Percentiles rank a stretch among this genome's conserved stretches.
Evolutionary conservation across 2,888 invertebrate genomes (phyloP).

Genomic region (Metalampra italica): DNA sequence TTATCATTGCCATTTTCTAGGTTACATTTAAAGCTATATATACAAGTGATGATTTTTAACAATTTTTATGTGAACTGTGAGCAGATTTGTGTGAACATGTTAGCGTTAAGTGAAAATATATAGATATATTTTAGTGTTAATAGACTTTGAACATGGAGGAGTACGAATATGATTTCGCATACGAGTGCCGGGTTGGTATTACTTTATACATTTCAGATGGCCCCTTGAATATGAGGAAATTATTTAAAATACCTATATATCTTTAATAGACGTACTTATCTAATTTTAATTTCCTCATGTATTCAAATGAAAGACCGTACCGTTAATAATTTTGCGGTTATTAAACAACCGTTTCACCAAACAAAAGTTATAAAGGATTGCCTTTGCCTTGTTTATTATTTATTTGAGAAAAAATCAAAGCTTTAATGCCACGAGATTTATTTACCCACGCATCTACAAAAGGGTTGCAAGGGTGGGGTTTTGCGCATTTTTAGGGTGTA

Average conservation of each 20-base stretch:
- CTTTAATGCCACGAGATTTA: no score
- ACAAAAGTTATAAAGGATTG: no score
- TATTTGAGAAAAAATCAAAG: no score
- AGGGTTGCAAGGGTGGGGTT: neutral
- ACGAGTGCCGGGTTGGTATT: constrained; percentile 82
- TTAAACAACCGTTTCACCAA: no score
- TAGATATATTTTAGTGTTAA: constrained; percentile 20
- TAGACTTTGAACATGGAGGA: constrained; percentile 60
- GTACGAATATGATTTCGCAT: constrained; percentile 82
- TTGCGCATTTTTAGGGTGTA: neutral
- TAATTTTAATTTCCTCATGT: no score
- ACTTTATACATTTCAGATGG: neutral
- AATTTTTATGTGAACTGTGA: constrained; percentile 19
- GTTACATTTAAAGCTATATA: constrained; percentile 24
- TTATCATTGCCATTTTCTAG: constrained; percentile 24
- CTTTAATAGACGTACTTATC: no score
- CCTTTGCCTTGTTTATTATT: no score
- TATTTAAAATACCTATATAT: no score
- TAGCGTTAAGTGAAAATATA: constrained; percentile 35
- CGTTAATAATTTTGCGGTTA: no score
- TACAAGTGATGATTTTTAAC: neutral
- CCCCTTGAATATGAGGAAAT: neutral
- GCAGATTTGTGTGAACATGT: constrained; percentile 38
- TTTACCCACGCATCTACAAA: neutral
- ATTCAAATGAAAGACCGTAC: no score